Base-by-base conservation (phyloP, 2,888 invertebrate genomes). In the Polietes domitor region DNA sequence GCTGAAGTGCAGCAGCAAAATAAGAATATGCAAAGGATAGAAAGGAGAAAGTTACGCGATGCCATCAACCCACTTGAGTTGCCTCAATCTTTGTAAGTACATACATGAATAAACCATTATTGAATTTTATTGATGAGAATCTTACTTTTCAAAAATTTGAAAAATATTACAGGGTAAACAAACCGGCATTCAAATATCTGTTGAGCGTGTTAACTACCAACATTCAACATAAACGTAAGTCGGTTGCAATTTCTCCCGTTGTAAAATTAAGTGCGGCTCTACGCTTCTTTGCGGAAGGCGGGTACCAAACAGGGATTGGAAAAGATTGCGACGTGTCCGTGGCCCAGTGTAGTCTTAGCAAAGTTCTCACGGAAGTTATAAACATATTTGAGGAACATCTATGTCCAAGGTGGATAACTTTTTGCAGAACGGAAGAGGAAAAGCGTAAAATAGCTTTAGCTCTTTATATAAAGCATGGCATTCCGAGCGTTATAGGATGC, bases 41-140 rank as follows among this genome's bases (percentile, higher is more conserved):
- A 47, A 71, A 71, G 71, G 53, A 71, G 53, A 71, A 53, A 32
- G 50, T 75, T 75, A 15, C 43, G 74, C 28, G 61, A 74, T 74
- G 63, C 61, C 61, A 74, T 21, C 61, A 75, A 63, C 50, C 75
- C 61, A 63, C 63, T 75, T 61, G 75, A 58, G 61, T 58, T 75
- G 41, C 75, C 75, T 15, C 61, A 75, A 61, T 26, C 63, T 63
- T 75, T 61, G 75, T 75, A 74, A 58, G 63, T 61, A 74, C 61
- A 53, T 61, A 61, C 61, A 53, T 61, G 58, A 28, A 63, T 19
- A 32, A 41, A 47, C 47, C 24, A 75, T 75, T 58, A 47, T 61
- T 75, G 47, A 58, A 75, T 61, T n/a, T 37, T 43, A 75, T 58
- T 41, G 43, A 61, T 43, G 26, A 9, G 9, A 32, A 32, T 32